Conservation (phyloP, 2,888 invertebrate species). For the Brachyptera risi region DNA sequence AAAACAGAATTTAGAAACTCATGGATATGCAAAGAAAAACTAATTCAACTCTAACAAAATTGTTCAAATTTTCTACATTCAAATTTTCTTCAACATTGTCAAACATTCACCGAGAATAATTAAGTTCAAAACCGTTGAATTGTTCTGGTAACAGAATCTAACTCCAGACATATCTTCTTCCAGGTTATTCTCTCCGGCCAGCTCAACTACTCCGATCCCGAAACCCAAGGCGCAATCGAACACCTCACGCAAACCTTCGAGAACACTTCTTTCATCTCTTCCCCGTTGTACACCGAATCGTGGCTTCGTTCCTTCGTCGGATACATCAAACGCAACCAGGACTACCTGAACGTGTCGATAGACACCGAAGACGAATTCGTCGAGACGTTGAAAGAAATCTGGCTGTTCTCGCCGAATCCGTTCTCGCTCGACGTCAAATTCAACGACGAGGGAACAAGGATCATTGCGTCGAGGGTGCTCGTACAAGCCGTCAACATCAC, state of each 20-base stretch:
- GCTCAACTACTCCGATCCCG: slow-evolving; percentile 76
- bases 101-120: too few species aligned
- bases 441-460: slow-evolving; percentile 67
- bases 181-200: slow-evolving; percentile 78
- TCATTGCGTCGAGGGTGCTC: slow-evolving; percentile 78
- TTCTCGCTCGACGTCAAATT: slow-evolving; percentile 82
- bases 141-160: too few species aligned
- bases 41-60: too few species aligned
- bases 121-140: too few species aligned
- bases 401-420: slow-evolving; percentile 73
- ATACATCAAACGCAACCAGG: slow-evolving; percentile 66
- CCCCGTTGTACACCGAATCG: slow-evolving; percentile 78
- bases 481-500: slow-evolving; percentile 86
- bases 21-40: too few species aligned
- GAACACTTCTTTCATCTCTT: slow-evolving; percentile 68
- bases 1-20: too few species aligned
- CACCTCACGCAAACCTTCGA: slow-evolving; percentile 71
- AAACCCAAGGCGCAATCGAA: slow-evolving; percentile 73
- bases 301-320: slow-evolving; percentile 81
- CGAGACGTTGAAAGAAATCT: slow-evolving; percentile 70
- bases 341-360: slow-evolving; percentile 4
- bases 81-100: too few species aligned
- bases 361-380: slow-evolving; percentile 69
- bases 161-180: slow-evolving; percentile 39
- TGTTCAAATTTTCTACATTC: too few species aligned